Evolutionary conservation across 92 coral and sea anemone species (phyloP), one percentile per base, ranked within the genome.

Genomic region (Palythoa grandis): DNA sequence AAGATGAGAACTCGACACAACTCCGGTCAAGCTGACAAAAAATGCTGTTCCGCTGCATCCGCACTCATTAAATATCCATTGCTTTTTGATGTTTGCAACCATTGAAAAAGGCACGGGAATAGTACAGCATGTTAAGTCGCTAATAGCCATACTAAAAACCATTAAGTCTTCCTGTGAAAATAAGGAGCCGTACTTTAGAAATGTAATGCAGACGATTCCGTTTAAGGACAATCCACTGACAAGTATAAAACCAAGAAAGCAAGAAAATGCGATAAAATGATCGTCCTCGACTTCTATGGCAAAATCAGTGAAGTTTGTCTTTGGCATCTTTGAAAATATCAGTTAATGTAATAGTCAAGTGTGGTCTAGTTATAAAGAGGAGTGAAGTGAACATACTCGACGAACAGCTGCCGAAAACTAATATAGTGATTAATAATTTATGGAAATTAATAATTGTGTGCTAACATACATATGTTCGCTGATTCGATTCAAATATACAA

Each of bases 111-210:
- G 90, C 20, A 82, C 63, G 1, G 88, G 87, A 43, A 88, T 25
- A 0, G 80, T 37, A 0, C 92, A 87, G 89, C 86, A 78, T 53
- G 91, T 17, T 78, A 93, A 90, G 87, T 95, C 95, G 58, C 94
- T 92, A 15, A 88, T 43, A 2, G 96, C 93, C 91, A 95, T 84
- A 87, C 96, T 93, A 29, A 95, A 17, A 16, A 93, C 85, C 57
- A 93, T 25, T 4, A 82, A 67, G 83, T 95, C 85, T 16, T 29
- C 53, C 0, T 77, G 10, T 19, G 63, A 60, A 11, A 91, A 83
- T 40, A 95, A 73, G 29, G 74, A 48, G 54, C 86, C 86, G 74
- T 78, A 86, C 37, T 52, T 83, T 4, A 93, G 24, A 58, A 91
- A 93, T 0, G 94, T 90, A 40, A 82, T 37, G 20, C 92, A 73